phyloP scores from a whole-genome alignment of 2,797 vertebrate species.

The Tokudaia tokunoshimensis region DNA sequence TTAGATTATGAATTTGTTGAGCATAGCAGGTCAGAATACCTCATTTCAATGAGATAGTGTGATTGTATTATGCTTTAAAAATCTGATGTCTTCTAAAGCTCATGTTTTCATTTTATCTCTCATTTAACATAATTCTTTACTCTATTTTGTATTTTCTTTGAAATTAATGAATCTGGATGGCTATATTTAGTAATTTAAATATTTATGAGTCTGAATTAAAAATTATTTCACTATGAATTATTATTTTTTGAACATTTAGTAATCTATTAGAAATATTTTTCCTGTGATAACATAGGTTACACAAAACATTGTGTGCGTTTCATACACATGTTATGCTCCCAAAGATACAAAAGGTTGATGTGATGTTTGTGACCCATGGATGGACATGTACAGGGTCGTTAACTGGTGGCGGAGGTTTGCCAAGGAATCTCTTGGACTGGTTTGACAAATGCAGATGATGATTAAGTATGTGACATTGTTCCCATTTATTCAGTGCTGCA shows the following conservation, averaged over 20 bases:
- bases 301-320: background rate
- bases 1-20: background rate
- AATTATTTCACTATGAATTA: background rate
- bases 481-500: slow-evolving; percentile 74
- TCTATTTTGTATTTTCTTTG: background rate
- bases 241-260: background rate
- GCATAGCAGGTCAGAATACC: background rate
- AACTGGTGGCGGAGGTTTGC: slow-evolving; percentile 49
- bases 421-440: slow-evolving; percentile 50
- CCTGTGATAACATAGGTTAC: background rate
- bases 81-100: background rate
- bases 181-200: slow-evolving; percentile 1
- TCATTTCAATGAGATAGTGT: slow-evolving; percentile 14
- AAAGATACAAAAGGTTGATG: background rate
- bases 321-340: background rate
- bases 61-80: slow-evolving; percentile 1
- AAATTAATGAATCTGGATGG: background rate
- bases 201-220: slow-evolving; percentile 3
- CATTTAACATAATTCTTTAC: background rate
- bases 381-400: slow-evolving; percentile 50
- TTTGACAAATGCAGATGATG: slow-evolving; percentile 79
- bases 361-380: slow-evolving; percentile 52
- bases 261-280: slow-evolving; percentile 7
- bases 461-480: slow-evolving; percentile 81
- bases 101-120: background rate